Conservation (phyloP, 2,797 vertebrate genomes). For the Lacerta agilis region DNA sequence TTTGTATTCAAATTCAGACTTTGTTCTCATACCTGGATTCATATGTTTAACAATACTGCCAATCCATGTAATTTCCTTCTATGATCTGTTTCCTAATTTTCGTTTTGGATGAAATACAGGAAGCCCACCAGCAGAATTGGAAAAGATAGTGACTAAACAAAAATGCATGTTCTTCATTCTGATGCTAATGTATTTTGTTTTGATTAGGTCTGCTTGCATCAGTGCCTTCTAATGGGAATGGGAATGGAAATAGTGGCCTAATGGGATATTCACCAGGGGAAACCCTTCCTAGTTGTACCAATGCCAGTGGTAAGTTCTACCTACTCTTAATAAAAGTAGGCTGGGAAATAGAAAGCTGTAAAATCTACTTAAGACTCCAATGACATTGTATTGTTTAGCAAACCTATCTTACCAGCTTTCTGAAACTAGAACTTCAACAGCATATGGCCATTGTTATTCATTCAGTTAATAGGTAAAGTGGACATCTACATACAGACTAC, state of each 20-base stretch:
- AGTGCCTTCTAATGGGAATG: conserved; percentile 85
- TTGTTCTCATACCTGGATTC: neutral
- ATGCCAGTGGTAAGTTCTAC: conserved; percentile 80
- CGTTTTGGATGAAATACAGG: conserved; percentile 3
- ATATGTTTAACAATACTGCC: neutral
- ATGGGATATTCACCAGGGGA: conserved; percentile 83
- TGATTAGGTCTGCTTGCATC: conserved; percentile 88
- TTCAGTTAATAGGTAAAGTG: neutral
- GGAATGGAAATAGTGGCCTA: conserved; percentile 80
- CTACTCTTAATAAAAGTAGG: neutral
- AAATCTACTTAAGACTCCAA: neutral
- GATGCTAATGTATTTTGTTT: conserved; percentile 2
- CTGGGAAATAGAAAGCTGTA: neutral
- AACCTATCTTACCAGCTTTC: neutral
- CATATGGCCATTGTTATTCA: neutral
- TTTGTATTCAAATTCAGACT: no score
- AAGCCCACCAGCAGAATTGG: neutral
- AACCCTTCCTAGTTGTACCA: conserved; percentile 73
- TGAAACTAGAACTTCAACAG: neutral
- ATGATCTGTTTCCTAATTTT: neutral
- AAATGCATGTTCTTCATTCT: neutral
- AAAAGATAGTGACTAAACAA: neutral
- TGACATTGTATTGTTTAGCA: neutral
- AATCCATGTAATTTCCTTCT: no score
- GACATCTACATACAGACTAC: neutral